Evolutionary conservation across 2,888 invertebrate genomes (phyloP).

Genomic region (Iphiclides podalirius): DNA sequence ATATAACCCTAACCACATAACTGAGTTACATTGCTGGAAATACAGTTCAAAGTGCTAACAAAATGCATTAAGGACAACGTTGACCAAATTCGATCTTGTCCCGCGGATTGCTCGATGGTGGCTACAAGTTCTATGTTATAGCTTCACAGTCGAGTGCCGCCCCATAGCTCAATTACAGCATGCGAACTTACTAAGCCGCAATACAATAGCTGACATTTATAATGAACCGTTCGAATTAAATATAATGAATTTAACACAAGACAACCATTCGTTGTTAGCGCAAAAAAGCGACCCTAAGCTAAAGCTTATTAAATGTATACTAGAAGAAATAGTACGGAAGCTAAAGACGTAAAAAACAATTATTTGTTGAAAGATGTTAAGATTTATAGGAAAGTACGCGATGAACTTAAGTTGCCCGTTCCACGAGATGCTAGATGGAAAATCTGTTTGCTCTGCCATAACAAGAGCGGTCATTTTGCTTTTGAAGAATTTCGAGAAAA

Average conservation of each 20-base stretch:
- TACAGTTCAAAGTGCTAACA: conserved; percentile 26
- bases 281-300: no score
- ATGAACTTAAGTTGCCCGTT: conserved; percentile 29
- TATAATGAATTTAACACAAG: neutral
- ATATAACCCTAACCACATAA: neutral
- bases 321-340: conserved; percentile 11
- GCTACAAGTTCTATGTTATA: conserved; percentile 19
- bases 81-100: conserved; percentile 27
- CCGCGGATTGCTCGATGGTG: conserved; percentile 29
- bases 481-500: conserved; percentile 23
- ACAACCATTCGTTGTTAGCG: no score
- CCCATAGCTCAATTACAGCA: conserved; percentile 12
- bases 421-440: conserved; percentile 32
- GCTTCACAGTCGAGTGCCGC: conserved; percentile 18
- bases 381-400: conserved; percentile 22
- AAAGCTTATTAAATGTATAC: no score
- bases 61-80: conserved; percentile 29
- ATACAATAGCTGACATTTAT: neutral
- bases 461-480: conserved; percentile 32
- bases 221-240: neutral
- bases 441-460: conserved; percentile 28
- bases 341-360: conserved; percentile 27
- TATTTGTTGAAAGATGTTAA: conserved; percentile 26
- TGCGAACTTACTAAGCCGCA: conserved; percentile 20
- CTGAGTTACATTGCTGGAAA: conserved; percentile 20